These are phyloP conservation scores for Benthosema pterotum DNA, from an alignment of 2,797 vertebrate genomes.

Conservation along the genomic window DNA sequence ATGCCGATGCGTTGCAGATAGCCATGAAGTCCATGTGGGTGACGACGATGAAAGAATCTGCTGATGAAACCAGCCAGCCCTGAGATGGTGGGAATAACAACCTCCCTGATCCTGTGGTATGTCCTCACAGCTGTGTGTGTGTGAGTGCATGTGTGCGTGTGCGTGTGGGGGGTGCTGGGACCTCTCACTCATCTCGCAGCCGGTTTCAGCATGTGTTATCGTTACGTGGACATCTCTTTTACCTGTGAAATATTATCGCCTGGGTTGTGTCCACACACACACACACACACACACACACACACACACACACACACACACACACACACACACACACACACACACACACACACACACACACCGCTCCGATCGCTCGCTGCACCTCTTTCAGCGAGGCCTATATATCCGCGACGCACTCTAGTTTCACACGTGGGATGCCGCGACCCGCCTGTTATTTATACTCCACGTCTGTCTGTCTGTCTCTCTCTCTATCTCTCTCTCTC, in stretches of 20 bases:
- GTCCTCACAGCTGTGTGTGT: conserved; percentile 60
- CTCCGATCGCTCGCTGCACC: conserved; percentile 19
- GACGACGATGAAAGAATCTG: conserved; percentile 74
- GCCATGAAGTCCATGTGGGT: conserved; percentile 24
- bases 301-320: no score
- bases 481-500: conserved; percentile 15
- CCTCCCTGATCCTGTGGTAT: conserved; percentile 71
- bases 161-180: conserved; percentile 49
- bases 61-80: conserved; percentile 63
- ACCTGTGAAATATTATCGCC: conserved; percentile 77
- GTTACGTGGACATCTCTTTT: conserved; percentile 53
- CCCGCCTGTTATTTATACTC: conserved; percentile 68
- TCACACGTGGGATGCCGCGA: conserved; percentile 43
- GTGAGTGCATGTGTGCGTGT: background rate
- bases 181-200: conserved; percentile 73
- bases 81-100: conserved; percentile 61
- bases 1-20: conserved; percentile 20
- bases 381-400: conserved; percentile 59
- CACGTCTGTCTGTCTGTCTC: conserved; percentile 26
- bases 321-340: no score
- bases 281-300: no score
- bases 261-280: conserved; percentile 50
- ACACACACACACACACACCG: no score
- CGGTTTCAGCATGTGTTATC: no score
- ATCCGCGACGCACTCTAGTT: conserved; percentile 59